Evolutionary conservation across 2,888 invertebrate species (phyloP), one percentile per base, ranked within the genome.

Genomic region (Muscina levida): DNA sequence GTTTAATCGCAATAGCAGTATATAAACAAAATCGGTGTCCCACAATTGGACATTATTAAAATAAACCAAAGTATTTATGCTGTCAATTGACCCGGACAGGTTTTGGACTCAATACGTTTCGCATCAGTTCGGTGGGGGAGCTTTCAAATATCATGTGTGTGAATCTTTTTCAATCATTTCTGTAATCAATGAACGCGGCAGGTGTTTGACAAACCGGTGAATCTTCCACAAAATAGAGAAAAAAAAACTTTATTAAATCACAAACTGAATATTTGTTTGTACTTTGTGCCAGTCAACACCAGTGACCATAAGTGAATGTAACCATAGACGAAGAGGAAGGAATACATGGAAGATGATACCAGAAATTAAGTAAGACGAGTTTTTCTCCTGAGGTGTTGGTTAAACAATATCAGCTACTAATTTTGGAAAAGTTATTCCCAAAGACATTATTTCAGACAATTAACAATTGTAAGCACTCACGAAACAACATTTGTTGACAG

Each of bases 151-250:
- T 19, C 62, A 39, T 62, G 39, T 42, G 42, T 62, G 62, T 42
- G 42, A 42, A 51, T 42, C 19, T 48, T 62, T 42, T 6, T n/a
- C 62, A 62, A 62, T 42, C 42, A 62, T 22, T 22, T 5, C 19
- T 22, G 8, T 39, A 59, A 62, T 62, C 31, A 59, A 62, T 62
- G 62, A 13, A 57, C 71, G 37, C 74, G 59, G 66, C 81, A 77
- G 81, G 77, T 77, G 73, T 62, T 65, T 68, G 17, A 19, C 11
- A 70, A 48, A 46, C 56, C 51, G 39, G 59, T 75, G 66, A 56
- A 76, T 76, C 76, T 79, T 76, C 79, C 70, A 68, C 65, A 72
- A 24, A 51, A 51, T 44, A 24, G 2, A 53, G 13, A 59, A 19
- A 42, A 15, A 4, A 42, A 59, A 39, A 59, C 22, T 19, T 42